Evolutionary conservation across 2,113 vertebrate genomes (phyloP).

Genomic region (Leptobrachium leishanense): DNA sequence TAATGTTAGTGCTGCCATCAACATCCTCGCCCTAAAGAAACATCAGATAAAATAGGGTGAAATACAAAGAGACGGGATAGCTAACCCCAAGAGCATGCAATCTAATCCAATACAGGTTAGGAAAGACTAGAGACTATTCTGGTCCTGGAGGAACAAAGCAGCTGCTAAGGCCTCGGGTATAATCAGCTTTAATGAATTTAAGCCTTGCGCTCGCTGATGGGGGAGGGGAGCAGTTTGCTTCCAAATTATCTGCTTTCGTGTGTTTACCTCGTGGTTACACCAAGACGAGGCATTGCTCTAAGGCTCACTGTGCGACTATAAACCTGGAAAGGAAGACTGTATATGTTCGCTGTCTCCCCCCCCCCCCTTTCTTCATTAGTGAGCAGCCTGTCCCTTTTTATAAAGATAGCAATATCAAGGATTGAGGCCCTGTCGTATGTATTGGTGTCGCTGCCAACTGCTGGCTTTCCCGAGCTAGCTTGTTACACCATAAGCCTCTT

Average conservation of each 20-base stretch:
- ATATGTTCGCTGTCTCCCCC: too few species aligned
- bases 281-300: too few species aligned
- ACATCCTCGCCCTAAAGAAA: too few species aligned
- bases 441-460: neutral
- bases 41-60: too few species aligned
- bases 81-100: neutral
- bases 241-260: conserved; percentile 21
- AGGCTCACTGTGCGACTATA: too few species aligned
- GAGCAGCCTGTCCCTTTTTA: neutral
- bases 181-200: conserved; percentile 52
- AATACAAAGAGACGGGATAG: neutral
- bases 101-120: neutral
- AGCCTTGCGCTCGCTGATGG: conserved; percentile 33
- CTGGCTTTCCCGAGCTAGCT: neutral
- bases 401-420: neutral
- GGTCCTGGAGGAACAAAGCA: conserved; percentile 15
- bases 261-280: neutral
- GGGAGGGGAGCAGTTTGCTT: conserved; percentile 30
- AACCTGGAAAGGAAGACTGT: too few species aligned
- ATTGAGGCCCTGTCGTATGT: too few species aligned
- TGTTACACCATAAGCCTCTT: neutral
- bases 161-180: conserved; percentile 48
- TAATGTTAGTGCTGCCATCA: too few species aligned
- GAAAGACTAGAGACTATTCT: neutral
- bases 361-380: too few species aligned